These are phyloP conservation scores for Omphaloscelis lunosa DNA, from an alignment of 2,888 invertebrate species.

Conservation along the genomic window DNA sequence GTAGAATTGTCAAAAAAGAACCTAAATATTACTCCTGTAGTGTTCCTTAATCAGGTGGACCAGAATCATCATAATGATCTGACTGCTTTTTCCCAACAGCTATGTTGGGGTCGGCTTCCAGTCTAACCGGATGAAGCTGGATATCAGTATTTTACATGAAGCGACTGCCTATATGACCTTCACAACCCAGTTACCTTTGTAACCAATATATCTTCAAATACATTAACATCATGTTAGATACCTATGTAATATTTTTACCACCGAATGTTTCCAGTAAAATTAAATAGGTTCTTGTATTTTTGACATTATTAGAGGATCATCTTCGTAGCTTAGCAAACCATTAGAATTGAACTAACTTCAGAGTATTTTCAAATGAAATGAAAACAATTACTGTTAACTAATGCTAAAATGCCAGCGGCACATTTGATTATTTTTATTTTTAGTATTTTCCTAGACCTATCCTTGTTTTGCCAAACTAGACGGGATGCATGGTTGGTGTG, in stretches of 20 bases:
- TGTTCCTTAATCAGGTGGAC: background rate
- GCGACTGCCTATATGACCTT: background rate
- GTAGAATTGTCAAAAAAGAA: background rate
- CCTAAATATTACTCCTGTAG: background rate
- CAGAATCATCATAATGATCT: no score
- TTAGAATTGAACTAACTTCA: background rate
- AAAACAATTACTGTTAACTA: background rate
- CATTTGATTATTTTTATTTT: constrained; percentile 26
- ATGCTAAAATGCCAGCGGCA: background rate
- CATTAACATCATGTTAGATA: background rate
- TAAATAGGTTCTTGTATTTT: background rate
- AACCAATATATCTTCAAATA: background rate
- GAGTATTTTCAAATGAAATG: background rate
- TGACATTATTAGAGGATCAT: background rate
- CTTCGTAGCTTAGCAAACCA: background rate
- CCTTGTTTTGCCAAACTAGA: constrained; percentile 45
- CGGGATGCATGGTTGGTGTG: background rate
- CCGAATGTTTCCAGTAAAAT: background rate
- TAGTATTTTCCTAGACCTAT: constrained; percentile 41
- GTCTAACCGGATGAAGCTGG: background rate
- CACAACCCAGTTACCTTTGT: background rate
- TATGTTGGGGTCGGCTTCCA: no score
- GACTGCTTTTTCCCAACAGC: background rate
- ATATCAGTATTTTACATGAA: background rate
- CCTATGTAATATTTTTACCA: background rate